A percentile compares a stretch with the other conserved stretches of the same genome.
These are phyloP conservation scores for Megalops cyprinoides DNA, from an alignment of 2,797 vertebrate genomes.

Conservation along the genomic window DNA sequence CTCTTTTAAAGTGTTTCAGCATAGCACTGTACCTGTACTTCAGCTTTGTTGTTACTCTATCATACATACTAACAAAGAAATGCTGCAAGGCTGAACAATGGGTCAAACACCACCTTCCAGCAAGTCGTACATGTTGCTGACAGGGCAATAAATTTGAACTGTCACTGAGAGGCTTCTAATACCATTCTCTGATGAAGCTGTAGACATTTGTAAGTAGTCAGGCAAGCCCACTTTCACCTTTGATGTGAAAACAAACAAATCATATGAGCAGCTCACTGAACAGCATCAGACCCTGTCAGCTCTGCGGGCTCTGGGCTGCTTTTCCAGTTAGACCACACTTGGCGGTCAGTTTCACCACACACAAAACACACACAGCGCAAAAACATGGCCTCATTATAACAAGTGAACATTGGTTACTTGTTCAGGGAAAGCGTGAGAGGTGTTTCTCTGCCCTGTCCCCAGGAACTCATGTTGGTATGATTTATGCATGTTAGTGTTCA, in stretches of 20 bases:
- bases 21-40: too few species aligned
- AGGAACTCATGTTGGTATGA: too few species aligned
- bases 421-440: background rate
- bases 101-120: too few species aligned
- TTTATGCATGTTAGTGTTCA: too few species aligned
- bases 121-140: background rate
- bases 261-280: background rate
- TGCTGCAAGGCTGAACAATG: too few species aligned
- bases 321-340: background rate
- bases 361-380: background rate
- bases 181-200: background rate
- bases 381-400: background rate
- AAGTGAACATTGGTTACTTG: background rate
- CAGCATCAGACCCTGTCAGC: background rate
- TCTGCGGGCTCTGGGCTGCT: background rate
- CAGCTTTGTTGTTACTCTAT: too few species aligned
- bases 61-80: too few species aligned
- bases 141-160: background rate
- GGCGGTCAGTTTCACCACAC: background rate
- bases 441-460: background rate
- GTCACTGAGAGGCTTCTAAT: background rate
- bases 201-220: background rate
- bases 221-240: background rate
- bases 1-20: too few species aligned
- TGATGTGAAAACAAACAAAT: conserved; percentile 3